Percentiles rank a stretch among this genome's conserved stretches.
phyloP scores from a whole-genome alignment of 1,140 invertebrate species.

The Batillaria attramentaria region DNA sequence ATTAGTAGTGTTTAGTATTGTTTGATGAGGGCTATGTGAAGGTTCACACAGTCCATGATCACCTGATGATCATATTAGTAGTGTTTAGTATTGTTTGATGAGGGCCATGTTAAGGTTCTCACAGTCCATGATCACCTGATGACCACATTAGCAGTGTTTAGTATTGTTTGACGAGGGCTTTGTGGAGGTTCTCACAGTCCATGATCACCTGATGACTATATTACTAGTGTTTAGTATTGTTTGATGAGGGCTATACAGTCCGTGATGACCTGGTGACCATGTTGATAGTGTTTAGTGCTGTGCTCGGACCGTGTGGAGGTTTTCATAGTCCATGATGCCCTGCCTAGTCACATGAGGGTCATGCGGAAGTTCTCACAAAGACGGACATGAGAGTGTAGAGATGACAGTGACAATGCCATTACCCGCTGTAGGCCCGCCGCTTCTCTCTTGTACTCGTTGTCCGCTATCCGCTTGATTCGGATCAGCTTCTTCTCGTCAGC shows the following conservation, averaged over 20 bases:
- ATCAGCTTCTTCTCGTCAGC: constrained; percentile 21
- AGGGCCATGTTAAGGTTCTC: constrained; percentile 15
- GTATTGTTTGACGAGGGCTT: too few relatives aligned
- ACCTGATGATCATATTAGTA: neutral
- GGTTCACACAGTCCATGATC: neutral
- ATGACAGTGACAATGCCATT: neutral
- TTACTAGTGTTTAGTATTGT: neutral
- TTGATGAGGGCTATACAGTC: neutral
- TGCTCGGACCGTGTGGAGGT: neutral
- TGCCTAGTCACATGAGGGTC: neutral
- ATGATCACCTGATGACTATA: neutral
- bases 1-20: neutral
- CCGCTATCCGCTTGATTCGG: constrained; percentile 8
- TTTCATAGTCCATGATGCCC: constrained; percentile 15
- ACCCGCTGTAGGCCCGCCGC: neutral
- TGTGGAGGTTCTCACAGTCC: neutral
- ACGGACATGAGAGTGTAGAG: neutral
- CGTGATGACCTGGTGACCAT: neutral
- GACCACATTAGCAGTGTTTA: too few relatives aligned
- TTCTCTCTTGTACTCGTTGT: neutral
- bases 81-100: neutral
- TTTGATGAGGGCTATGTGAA: neutral
- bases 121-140: constrained; percentile 18
- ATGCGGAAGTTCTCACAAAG: neutral
- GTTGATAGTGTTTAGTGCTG: neutral